These are phyloP conservation scores for Tilapia sparmanii DNA, from an alignment of 2,113 vertebrate genomes.

Conservation along the genomic window DNA sequence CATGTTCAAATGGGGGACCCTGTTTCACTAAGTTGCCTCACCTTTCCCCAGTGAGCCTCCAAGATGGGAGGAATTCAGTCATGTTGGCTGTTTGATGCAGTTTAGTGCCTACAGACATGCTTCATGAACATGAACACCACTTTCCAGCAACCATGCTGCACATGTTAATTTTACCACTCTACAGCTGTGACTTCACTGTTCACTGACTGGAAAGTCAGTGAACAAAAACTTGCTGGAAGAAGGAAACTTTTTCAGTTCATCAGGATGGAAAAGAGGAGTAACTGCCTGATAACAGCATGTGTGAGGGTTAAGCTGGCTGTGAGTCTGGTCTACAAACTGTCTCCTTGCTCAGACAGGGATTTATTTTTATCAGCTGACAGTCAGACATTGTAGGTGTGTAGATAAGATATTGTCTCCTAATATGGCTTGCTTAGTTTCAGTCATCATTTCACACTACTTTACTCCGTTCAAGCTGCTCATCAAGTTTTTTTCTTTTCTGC, in stretches of 20 bases:
- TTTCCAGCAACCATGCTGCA: slow-evolving; percentile 38
- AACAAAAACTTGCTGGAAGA: neutral
- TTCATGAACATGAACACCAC: neutral
- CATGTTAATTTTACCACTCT: slow-evolving; percentile 1
- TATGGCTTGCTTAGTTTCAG: slow-evolving; percentile 21
- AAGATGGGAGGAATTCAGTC: neutral
- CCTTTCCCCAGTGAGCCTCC: neutral
- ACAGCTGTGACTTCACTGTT: slow-evolving; percentile 22
- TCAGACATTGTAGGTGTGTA: slow-evolving; percentile 43
- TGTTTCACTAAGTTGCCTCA: neutral
- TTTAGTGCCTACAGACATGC: neutral
- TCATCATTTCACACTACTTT: neutral
- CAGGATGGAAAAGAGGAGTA: slow-evolving; percentile 63
- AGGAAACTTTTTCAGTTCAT: slow-evolving; percentile 25
- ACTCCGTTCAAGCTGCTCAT: neutral
- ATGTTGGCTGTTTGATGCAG: neutral
- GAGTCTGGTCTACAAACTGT: slow-evolving; percentile 7
- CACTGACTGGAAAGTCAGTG: slow-evolving; percentile 40
- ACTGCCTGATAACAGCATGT: slow-evolving; percentile 39
- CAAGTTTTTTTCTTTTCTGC: neutral
- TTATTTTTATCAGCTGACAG: slow-evolving; percentile 42
- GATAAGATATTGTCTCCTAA: slow-evolving; percentile 41
- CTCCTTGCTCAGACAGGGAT: slow-evolving; percentile 14
- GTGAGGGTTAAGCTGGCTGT: neutral
- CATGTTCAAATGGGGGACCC: neutral